Evolutionary conservation across 2,888 invertebrate species (phyloP), one percentile per base, ranked within the genome.

Genomic region (Ceriagrion tenellum): DNA sequence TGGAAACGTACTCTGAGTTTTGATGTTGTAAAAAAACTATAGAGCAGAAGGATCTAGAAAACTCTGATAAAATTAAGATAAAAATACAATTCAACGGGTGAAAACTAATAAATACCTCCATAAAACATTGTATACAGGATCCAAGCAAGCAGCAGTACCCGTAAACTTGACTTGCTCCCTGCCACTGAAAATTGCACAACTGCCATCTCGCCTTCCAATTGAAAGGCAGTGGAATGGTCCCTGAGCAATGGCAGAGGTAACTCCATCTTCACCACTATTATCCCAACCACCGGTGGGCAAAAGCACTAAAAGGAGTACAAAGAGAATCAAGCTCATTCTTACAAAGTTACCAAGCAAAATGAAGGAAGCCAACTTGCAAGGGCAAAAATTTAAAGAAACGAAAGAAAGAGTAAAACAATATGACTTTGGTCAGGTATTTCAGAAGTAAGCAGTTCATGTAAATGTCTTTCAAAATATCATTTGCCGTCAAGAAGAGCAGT

Each of bases 71-170:
- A 12, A 26, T 95, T 74, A 3, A 10, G 18, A 55, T 3, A 13
- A 40, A 30, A 35, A 81, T 18, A 4, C 47, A 47, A 47, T 47
- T 26, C 16, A 47, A 47, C 4, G 12, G 0, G 10, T 8, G 0
- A 88, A 30, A 30, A 12, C 26, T 4, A 56, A 40, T 81, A 90
- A 3, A 96, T 98, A 99, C 96, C 99, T 98, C 99, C 99, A 99
- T 1, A 99, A 97, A 0, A 99, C 98, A 97, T 99, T 99, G 97
- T 99, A 99, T 95, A 98, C 97, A 0, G 99, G 99, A 97, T 99
- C 99, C 96, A 99, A 97, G 96, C 98, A 98, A 0, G 98, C 98
- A 93, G 98, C 98, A 96, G 98, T 98, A 96, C 98, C 98, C 35
- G 98, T 98, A 96, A 99, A 98, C 96, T 99, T 98, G 0, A 98